Base-by-base conservation (phyloP, 2,797 vertebrate species). In the Enteromius viviparus region DNA sequence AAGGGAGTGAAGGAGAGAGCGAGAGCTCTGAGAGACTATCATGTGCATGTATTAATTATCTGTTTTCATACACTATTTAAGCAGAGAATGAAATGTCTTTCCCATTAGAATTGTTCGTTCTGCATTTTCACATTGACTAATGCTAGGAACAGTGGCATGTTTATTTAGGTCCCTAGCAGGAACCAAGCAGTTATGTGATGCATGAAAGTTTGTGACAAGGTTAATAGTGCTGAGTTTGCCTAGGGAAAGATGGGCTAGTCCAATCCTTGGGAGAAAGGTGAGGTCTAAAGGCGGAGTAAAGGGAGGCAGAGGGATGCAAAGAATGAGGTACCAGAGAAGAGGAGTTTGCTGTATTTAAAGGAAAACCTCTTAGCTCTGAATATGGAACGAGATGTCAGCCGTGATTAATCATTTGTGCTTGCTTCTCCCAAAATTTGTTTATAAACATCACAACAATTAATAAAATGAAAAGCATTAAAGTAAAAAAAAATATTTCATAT, bases 11-110 rank as follows among this genome's bases (percentile, higher is more conserved):
- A 40, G 19, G 32, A 82, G 82, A 26, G 62, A 72, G 58, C 19
- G 6, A 21, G 75, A 65, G 76, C 82, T 82, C 60, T 34, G 32
- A 37, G 58, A 85, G 70, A 77, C 62, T 68, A 71, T 88, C 76
- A 69, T 82, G 74, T 68, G 81, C 78, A 58, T 86, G 68, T 87
- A 85, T 86, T 85, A 87, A 82, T 87, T 58, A 86, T 80, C 83
- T 79, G 49, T 85, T 83, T 85, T 88, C 80, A 76, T 81, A 76
- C 80, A 78, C 72, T 80, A 72, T 82, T 84, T 87, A 83, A 87
- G 60, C 42, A 58, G 70, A 75, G 78, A 51, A 70, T 79, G 15
- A 83, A 78, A 80, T 74, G 55, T 23, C 19, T 75, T 68, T 82
- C 64, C 81, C 65, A n/a, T 81, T 85, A 84, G 80, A 85, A 82